Base-by-base conservation (phyloP, 2,797 vertebrate genomes). In the Notoglanidium macrostoma region DNA sequence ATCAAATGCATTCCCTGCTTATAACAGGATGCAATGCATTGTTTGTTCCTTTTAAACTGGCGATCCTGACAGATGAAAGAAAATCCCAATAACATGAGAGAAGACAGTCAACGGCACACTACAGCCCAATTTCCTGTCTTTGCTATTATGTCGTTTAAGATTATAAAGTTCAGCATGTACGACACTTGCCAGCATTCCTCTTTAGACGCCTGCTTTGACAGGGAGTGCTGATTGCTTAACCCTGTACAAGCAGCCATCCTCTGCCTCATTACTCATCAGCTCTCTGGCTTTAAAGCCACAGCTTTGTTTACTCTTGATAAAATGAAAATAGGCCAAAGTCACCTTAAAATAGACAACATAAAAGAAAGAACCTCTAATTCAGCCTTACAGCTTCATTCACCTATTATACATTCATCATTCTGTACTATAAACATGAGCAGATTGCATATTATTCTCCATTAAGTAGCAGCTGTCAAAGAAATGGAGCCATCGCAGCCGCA, bases 341-440 rank as follows among this genome's bases (percentile, higher is more conserved):
- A 82, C 35, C 55, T 26, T 29, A 72, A 70, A 29, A 72, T 55
- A 46, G 17, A 57, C 0, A 49, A 40, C 46, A 40, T 17, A 32
- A 61, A 57, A 29, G 0, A 67, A 19, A 40, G 8, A 54, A 77
- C 51, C 19, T 46, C 9, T 59, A 59, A 61, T 55, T 59, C 44
- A 74, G 17, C 12, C 32, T 54, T 32, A 59, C 23, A 83, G n/a
- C 65, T 57, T 77, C 40, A 49, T 73, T 40, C 8, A 54, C 9
- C 83, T 85, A 84, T 70, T 85, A 84, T 80, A 54, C 83, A 84
- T 72, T 87, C 86, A 89, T 92, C 84, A 88, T 68, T 73, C 72
- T 79, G 65, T 73, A 85, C 61, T n/a, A 79, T 15, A 77, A 86
- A 89, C 80, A 86, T 67, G 85, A 90, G 51, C 32, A 86, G 68